Evolutionary conservation across 2,888 invertebrate genomes (phyloP), one percentile per base, ranked within the genome.

Genomic region (Biston betularia): DNA sequence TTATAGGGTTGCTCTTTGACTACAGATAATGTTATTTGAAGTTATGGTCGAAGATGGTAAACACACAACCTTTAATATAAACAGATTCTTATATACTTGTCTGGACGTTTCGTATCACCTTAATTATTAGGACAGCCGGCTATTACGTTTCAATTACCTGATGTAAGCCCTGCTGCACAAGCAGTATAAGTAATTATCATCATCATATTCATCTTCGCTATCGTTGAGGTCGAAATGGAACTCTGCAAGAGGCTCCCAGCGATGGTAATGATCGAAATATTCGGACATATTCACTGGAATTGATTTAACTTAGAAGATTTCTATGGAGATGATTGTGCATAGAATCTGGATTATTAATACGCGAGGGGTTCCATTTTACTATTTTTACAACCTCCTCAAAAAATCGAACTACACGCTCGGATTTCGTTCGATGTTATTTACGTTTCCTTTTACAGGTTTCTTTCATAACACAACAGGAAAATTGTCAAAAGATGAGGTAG

Each of bases 101-200:
- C 24, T 44, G 2, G n/a, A 44, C 24, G 11, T 5, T 9, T 33
- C 11, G 8, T 14, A 8, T 11, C 11, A 33, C 24, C 10, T 10
- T 33, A 8, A 7, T 6, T 12, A 24, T 15, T 8, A 33, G 11
- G 24, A 10, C 10, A 24, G 11, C 11, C 11, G 6, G 11, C 24
- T 11, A 33, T 6, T 12, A 33, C 48, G 48, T 10, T 48, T 14
- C 38, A 15, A 12, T 89, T 92, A 96, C 96, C 95, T 94, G 80
- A 96, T 94, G 80, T 95, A 95, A 70, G 95, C 95, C 87, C 96
- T 94, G 86, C 96, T 96, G 86, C 96, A 96, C 70, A 96, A 93
- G 87, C 96, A 96, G 81, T 95, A 95, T 76, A 96, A 92, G 79
- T 94, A 95, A 79, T 95, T 94, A 55, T 94, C 90, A 65, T 90